A percentile compares a stretch with the other conserved stretches of the same genome.
Conservation (phyloP, 2,113 vertebrate genomes). For the Dromas ardeola region DNA sequence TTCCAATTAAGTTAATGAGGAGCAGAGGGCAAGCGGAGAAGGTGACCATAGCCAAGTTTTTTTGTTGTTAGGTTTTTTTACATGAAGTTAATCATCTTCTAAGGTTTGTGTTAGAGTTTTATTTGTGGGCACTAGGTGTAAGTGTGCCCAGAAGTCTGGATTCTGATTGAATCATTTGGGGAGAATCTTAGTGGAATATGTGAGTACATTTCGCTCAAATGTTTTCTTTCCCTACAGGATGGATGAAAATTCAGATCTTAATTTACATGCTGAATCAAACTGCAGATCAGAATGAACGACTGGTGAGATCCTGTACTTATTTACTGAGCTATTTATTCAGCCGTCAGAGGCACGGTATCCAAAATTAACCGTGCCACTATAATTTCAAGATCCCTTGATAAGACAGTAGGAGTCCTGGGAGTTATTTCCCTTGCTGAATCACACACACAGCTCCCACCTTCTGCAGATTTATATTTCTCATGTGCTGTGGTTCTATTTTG, state of each 20-base stretch:
- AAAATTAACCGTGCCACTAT: background rate
- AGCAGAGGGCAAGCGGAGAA: background rate
- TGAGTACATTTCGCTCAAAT: background rate
- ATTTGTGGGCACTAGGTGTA: background rate
- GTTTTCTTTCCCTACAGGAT: background rate
- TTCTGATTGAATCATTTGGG: background rate
- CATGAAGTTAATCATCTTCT: background rate
- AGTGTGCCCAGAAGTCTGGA: background rate
- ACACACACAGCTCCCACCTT: background rate
- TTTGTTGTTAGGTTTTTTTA: background rate
- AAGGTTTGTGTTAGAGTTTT: background rate
- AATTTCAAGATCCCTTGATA: constrained; percentile 7
- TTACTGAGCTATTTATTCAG: constrained; percentile 24
- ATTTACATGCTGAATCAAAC: background rate
- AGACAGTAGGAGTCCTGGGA: background rate
- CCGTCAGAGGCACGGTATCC: background rate
- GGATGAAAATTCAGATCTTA: background rate
- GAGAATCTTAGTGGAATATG: background rate
- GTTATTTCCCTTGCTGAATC: constrained; percentile 3
- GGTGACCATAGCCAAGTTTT: background rate
- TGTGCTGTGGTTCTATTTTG: background rate
- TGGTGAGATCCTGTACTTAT: constrained; percentile 16
- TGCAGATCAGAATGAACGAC: background rate
- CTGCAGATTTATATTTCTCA: background rate
- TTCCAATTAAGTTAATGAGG: background rate